Base-by-base conservation (phyloP, 2,113 vertebrate species). In the Megaleporinus macrocephalus region DNA sequence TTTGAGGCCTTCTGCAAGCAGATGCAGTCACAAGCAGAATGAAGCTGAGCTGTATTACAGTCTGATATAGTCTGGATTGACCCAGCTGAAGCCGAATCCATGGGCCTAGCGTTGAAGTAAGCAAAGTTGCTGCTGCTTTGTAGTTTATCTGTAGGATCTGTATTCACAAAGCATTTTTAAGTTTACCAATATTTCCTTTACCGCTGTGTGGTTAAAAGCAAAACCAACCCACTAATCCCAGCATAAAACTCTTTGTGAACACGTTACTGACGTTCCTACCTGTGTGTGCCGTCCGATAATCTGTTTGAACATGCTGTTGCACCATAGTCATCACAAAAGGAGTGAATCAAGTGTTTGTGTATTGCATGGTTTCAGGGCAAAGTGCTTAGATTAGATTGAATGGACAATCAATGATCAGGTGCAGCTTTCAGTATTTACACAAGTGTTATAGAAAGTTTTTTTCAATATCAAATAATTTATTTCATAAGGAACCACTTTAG, bases 1-100 rank as follows among this genome's bases (percentile, higher is more conserved):
- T 99, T 99, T 24, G 97, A 99, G 62, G 92, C 96, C 72, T 99
- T 99, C 84, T 98, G 97, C 87, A 97, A 97, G 88, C 97, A 98
- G 93, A 98, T 98, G 97, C 96, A 97, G 88, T 89, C 94, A 0
- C 91, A 96, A 1, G 91, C 92, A 62, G 96, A 99, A 61, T 98
- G 91, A 97, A 27, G 41, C 27, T 7, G 20, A n/a, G n/a, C 44
- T n/a, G 33, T 11, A 41, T 27, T 22, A n/a, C n/a, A n/a, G n/a
- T n/a, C n/a, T n/a, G n/a, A n/a, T n/a, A n/a, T 12, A 18, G 10
- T 1, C 29, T 61, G 57, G 18, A 62, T 29, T 22, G 3, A 62
- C 26, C 15, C 73, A 49, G 78, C 55, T 62, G 62, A 66, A 15
- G 76, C 12, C 49, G n/a, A 61, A 18, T 12, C 66, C n/a, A 1